These are phyloP conservation scores for Halcyon chelicuti DNA, from an alignment of 2,797 vertebrate genomes.

Conservation along the genomic window DNA sequence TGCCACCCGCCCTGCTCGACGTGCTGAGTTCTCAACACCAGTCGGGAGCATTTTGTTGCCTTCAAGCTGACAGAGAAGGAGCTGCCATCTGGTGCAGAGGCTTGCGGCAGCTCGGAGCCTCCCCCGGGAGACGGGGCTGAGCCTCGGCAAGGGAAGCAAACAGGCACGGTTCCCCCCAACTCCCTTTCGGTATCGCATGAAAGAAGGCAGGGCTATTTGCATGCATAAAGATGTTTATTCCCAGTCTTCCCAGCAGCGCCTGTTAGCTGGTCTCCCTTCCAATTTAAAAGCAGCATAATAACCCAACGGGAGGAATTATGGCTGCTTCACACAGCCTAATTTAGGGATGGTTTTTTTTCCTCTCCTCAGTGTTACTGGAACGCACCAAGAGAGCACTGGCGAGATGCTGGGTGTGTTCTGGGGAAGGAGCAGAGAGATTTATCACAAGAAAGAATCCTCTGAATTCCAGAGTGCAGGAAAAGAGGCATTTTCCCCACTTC, in stretches of 20 bases:
- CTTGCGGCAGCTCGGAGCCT: not conserved
- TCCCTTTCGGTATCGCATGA: not conserved
- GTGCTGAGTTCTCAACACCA: not conserved
- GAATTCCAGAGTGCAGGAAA: not conserved
- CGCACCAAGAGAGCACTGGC: not conserved
- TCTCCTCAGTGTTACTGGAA: not conserved
- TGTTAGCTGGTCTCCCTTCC: not conserved
- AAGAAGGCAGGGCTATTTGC: not conserved
- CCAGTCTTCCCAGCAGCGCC: not conserved
- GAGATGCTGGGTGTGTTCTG: not conserved
- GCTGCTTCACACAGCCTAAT: not conserved
- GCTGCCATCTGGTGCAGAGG: constrained; percentile 41
- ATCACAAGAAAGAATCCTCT: not conserved
- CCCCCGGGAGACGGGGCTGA: not conserved
- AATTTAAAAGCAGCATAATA: not conserved
- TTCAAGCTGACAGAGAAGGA: not conserved
- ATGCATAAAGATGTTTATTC: not conserved
- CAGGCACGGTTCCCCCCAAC: fast-evolving
- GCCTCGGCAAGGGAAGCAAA: not conserved
- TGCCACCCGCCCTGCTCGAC: not conserved
- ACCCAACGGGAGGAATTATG: not conserved
- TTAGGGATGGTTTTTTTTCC: not conserved
- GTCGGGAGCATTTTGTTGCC: not conserved
- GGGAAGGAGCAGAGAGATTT: not conserved
- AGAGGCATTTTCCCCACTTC: not conserved